Conservation (phyloP, 2,113 vertebrate species). For the Athene cunicularia region DNA sequence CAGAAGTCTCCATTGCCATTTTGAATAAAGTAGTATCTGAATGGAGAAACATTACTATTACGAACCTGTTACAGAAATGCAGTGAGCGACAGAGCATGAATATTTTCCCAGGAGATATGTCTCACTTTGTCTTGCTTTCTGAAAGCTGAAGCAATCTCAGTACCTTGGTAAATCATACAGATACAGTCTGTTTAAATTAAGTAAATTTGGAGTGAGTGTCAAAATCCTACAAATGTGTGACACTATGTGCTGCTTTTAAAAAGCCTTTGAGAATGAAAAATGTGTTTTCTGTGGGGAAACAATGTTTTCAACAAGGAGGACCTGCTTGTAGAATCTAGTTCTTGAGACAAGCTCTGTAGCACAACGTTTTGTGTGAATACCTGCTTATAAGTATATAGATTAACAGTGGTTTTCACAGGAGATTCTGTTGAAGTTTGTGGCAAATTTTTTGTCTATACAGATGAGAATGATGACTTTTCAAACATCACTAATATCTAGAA, state of each 20-base stretch:
- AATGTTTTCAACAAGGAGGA: not conserved
- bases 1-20: not conserved
- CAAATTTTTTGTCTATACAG: not conserved
- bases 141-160: not conserved
- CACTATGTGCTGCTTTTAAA: not conserved
- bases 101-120: not conserved
- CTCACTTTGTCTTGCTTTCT: not conserved
- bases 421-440: not conserved
- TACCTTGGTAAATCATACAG: not conserved
- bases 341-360: not conserved
- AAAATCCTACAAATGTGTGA: not conserved
- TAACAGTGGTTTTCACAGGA: not conserved
- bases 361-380: not conserved
- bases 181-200: not conserved
- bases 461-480: not conserved
- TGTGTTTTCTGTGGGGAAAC: not conserved
- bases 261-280: not conserved
- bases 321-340: not conserved
- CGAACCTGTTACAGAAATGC: not conserved
- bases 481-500: not conserved
- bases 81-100: accelerated
- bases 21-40: not conserved
- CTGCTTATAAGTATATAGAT: not conserved
- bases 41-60: not conserved
- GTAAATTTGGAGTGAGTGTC: not conserved